Conservation (phyloP, 2,888 invertebrate genomes). For the Catocala sponsa region DNA sequence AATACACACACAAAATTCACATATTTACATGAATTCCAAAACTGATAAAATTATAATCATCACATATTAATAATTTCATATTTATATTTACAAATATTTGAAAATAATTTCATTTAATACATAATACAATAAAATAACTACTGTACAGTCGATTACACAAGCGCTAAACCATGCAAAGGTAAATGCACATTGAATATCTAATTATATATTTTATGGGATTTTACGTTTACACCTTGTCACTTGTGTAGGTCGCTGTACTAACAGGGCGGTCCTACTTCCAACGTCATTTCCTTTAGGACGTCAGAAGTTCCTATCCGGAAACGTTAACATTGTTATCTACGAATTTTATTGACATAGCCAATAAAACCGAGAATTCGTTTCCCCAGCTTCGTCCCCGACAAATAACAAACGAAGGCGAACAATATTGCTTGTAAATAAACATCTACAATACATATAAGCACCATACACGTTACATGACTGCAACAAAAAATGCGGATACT, state of each 20-base stretch:
- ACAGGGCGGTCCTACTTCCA: slow-evolving; percentile 34
- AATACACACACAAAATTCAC: slow-evolving; percentile 78
- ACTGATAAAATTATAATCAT: slow-evolving; percentile 72
- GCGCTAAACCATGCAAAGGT: slow-evolving; percentile 20
- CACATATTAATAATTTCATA: slow-evolving; percentile 69
- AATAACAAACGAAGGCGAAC: slow-evolving; percentile 55
- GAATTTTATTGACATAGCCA: slow-evolving; percentile 64
- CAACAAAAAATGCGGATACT: slow-evolving; percentile 69
- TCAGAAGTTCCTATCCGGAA: slow-evolving; percentile 47
- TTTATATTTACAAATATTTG: slow-evolving; percentile 76
- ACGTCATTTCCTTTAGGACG: slow-evolving; percentile 20
- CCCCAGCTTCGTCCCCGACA: slow-evolving; percentile 51
- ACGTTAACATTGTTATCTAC: slow-evolving; percentile 51
- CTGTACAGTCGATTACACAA: slow-evolving; percentile 33
- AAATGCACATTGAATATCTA: slow-evolving; percentile 20
- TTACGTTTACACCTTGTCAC: slow-evolving; percentile 9
- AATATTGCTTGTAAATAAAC: slow-evolving; percentile 68
- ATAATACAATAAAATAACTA: slow-evolving; percentile 44
- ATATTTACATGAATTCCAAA: slow-evolving; percentile 79
- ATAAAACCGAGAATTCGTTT: slow-evolving; percentile 70
- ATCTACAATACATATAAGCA: slow-evolving; percentile 75
- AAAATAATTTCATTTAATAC: slow-evolving; percentile 51
- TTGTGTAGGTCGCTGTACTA: slow-evolving; percentile 34
- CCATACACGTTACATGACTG: slow-evolving; percentile 78
- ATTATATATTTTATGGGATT: slow-evolving; percentile 18